Base-by-base conservation (phyloP, 2,888 invertebrate species). In the Drosophila tanythrix region DNA sequence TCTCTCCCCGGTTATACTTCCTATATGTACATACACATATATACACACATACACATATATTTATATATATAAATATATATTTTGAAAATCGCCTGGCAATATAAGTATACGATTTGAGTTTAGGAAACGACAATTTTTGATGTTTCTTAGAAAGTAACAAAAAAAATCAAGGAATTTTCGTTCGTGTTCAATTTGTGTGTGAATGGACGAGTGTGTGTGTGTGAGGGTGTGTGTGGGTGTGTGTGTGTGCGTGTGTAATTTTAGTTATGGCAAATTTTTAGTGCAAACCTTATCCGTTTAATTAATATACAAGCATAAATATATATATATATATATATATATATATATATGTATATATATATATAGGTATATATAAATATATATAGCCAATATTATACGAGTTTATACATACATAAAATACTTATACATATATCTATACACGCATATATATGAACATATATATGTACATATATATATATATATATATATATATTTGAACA, bases 381-480 rank as follows among this genome's bases (percentile, higher is more conserved):
- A 74, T 79, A 69, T 79, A 79, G 76, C 60, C 74, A 68, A 69
- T 76, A 76, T 74, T 64, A 74, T 52, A 65, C 58, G 74, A 76
- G 74, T 79, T 74, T 68, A 68, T 71, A 66, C 57, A 59, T 71
- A 69, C 35, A 56, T 53, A 33, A 56, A 50, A 27, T 56, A 48
- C 63, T 36, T 74, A 73, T 62, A 64, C 36, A 71, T 46, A 43
- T 43, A 40, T 56, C 51, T n/a, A 62, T 48, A 18, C 40, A 51
- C 58, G 61, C 21, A 59, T 58, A 56, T 15, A 61, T 50, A 15
- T 55, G 52, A 53, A 51, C 29, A 43, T 36, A 64, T 52, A 46
- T 66, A 71, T 21, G 21, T 11, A 67, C 29, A 56, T 52, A 70
- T 50, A 51, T 43, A 55, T 69, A 55, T 69, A 21, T 21, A 58